Evolutionary conservation across 1,140 invertebrate genomes (phyloP).

Genomic region (Drosophila asahinai): DNA sequence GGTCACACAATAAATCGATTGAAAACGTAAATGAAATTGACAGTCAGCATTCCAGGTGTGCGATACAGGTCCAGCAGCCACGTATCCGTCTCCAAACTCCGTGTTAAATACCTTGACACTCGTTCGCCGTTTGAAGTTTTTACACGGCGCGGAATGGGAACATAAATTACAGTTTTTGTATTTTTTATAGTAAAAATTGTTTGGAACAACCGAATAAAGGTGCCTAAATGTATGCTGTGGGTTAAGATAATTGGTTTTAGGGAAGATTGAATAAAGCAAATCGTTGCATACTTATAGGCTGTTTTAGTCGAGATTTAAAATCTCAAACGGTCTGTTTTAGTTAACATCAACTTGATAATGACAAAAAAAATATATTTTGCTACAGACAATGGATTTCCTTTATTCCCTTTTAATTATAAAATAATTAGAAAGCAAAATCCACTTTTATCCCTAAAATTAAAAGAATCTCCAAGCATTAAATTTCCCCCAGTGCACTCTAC

Average conservation of each 20-base stretch:
- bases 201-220: neutral
- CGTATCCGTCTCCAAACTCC: constrained; percentile 13
- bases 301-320: neutral
- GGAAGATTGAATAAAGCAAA: neutral
- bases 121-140: constrained; percentile 54
- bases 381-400: no score
- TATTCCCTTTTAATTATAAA: no score
- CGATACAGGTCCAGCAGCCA: constrained; percentile 6
- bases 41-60: constrained; percentile 74
- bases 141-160: neutral
- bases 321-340: rapidly evolving
- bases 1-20: constrained; percentile 76
- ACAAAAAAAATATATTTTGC: no score
- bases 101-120: constrained; percentile 47
- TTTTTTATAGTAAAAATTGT: no score
- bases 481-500: neutral
- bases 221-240: no score
- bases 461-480: no score
- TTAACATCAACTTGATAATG: neutral
- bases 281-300: neutral
- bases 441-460: no score
- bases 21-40: constrained; percentile 82
- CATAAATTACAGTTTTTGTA: no score
- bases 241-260: neutral
- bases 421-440: no score